Conservation (phyloP, 2,113 vertebrate genomes). For the Microcebus jonahi region DNA sequence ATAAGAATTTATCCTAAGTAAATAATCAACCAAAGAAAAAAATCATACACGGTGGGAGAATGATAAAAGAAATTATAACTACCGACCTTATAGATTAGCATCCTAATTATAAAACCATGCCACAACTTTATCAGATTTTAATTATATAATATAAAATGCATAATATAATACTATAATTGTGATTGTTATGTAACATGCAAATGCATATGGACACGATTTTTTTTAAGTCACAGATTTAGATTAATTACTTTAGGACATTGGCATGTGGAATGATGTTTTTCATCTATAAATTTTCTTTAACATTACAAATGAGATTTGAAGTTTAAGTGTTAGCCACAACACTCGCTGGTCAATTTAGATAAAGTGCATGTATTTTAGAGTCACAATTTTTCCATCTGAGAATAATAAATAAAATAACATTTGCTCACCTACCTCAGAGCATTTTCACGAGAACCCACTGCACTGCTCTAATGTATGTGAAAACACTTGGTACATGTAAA, state of each 20-base stretch:
- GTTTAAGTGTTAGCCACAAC: neutral
- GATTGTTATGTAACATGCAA: neutral
- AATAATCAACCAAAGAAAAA: neutral
- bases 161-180: neutral
- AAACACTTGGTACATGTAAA: conserved; percentile 23
- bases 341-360: conserved; percentile 28
- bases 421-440: neutral
- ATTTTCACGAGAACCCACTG: neutral
- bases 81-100: neutral
- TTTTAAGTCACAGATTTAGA: neutral
- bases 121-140: neutral
- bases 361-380: neutral
- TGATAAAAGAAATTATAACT: neutral
- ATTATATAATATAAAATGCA: neutral
- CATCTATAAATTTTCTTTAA: neutral
- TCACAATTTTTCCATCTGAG: conserved; percentile 43
- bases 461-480: neutral
- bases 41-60: neutral
- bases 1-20: neutral
- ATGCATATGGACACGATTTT: neutral
- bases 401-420: conserved; percentile 32
- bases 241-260: neutral
- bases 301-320: neutral
- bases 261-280: neutral
- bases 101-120: neutral